phyloP scores from a whole-genome alignment of 2,888 invertebrate genomes.

The Serrognathus titanus region DNA sequence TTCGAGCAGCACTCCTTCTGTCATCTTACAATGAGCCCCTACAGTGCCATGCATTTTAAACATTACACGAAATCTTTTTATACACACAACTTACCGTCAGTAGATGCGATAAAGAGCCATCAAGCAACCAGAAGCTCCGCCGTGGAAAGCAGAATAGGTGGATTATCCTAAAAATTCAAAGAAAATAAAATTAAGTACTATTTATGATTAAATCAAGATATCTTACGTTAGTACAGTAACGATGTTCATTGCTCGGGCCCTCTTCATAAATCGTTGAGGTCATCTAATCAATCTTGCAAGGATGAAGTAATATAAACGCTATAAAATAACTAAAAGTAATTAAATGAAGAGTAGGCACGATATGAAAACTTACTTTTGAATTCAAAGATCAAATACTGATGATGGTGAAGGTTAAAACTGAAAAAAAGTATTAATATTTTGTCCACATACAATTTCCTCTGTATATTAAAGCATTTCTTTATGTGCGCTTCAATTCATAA shows the following conservation, averaged over 20 bases:
- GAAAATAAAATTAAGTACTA: neutral
- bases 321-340: slow-evolving; percentile 50
- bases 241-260: slow-evolving; percentile 29
- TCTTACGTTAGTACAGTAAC: slow-evolving; percentile 51
- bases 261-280: slow-evolving; percentile 49
- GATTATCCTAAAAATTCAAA: slow-evolving; percentile 48
- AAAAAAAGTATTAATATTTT: too few species aligned
- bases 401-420: too few species aligned
- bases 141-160: slow-evolving; percentile 62
- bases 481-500: too few species aligned
- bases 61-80: too few species aligned
- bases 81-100: neutral
- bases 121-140: slow-evolving; percentile 70
- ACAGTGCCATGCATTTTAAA: too few species aligned
- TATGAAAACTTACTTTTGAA: slow-evolving; percentile 49
- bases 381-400: slow-evolving; percentile 47
- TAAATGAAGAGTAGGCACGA: neutral
- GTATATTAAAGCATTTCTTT: too few species aligned
- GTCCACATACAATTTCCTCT: too few species aligned
- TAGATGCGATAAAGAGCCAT: slow-evolving; percentile 46
- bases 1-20: too few species aligned
- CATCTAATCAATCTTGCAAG: slow-evolving; percentile 64
- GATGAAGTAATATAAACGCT: too few species aligned
- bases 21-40: too few species aligned
- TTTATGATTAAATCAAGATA: neutral